Evolutionary conservation across 2,888 invertebrate species (phyloP).

Genomic region (Pristionchus arcanus): DNA sequence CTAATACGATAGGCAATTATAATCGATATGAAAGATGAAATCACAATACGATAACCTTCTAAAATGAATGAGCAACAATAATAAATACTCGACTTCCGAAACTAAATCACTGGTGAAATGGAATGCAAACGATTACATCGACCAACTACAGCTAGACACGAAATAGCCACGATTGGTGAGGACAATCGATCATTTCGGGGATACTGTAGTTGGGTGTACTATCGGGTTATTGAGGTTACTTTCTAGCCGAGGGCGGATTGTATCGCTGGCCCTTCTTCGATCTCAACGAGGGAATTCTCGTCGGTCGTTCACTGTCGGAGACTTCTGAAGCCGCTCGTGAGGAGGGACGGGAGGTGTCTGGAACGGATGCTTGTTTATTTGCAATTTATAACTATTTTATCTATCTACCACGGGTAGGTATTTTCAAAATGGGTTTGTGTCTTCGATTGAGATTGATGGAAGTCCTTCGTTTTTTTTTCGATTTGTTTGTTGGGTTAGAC

Average conservation of each 20-base stretch:
- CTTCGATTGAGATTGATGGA: too few species aligned
- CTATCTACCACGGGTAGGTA: too few species aligned
- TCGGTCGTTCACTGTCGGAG: slow-evolving; percentile 62
- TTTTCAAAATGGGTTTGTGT: too few species aligned
- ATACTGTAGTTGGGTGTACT: slow-evolving; percentile 6
- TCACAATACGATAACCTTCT: slow-evolving; percentile 9
- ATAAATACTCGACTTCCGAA: slow-evolving; percentile 46
- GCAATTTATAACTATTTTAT: too few species aligned
- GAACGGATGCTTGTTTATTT: too few species aligned
- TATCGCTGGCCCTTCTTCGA: slow-evolving; percentile 64
- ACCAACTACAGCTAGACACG: neutral
- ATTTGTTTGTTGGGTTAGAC: too few species aligned
- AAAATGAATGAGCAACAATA: slow-evolving; percentile 18
- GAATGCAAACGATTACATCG: neutral
- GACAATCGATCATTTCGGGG: neutral
- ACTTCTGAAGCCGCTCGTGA: slow-evolving; percentile 69
- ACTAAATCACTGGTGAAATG: slow-evolving; percentile 19
- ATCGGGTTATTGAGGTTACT: slow-evolving; percentile 24
- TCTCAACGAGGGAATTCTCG: slow-evolving; percentile 75
- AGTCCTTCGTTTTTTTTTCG: too few species aligned
- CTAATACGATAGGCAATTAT: neutral
- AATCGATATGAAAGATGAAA: slow-evolving; percentile 10
- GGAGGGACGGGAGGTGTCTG: slow-evolving; percentile 62
- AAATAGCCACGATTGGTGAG: neutral
- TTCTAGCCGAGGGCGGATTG: slow-evolving; percentile 51